Evolutionary conservation across 2,113 vertebrate species (phyloP), one percentile per base, ranked within the genome.

Genomic region (Dolichallabes microphthalmus): DNA sequence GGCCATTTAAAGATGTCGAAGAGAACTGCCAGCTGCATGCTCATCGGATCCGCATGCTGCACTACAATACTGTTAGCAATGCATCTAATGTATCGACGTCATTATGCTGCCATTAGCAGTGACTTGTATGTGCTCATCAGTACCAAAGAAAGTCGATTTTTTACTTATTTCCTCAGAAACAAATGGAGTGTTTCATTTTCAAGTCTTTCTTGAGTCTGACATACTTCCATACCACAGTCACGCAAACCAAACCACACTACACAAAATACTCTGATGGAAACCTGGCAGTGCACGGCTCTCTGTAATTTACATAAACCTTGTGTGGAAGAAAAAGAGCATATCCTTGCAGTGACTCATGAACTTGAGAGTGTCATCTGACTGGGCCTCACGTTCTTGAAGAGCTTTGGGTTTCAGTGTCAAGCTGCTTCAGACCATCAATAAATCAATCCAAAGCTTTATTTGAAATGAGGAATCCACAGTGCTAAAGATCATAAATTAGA

Each of bases 231-330:
- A 85, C 30, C 82, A 80, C 15, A 22, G 88, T 91, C 89, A 90
- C 20, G 12, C 83, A 89, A 89, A 87, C 81, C 71, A 86, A 83
- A 86, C 87, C 90, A 82, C 90, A 86, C 82, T 88, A 88, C 81
- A 86, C 89, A 89, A 90, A 88, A 93, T 90, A 91, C 90, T 89
- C 88, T 88, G 85, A 92, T 50, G 88, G 90, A 93, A 93, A 92
- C 88, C 88, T 92, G 89, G 90, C 90, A 87, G 15, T 9, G 52
- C 2, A 35, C 55, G 74, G 71, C 80, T 87, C 84, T 74, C 89
- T 89, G 88, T 90, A 90, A 94, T 92, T 94, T 94, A 90, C 89
- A 93, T 93, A 89, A 93, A 93, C 89, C 88, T 90, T 90, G 87
- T 91, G 89, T 92, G 90, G 92, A 93, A 93, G 92, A 89, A 89